Base-by-base conservation (phyloP, 2,797 vertebrate species). In the Fistularia commersonii region DNA sequence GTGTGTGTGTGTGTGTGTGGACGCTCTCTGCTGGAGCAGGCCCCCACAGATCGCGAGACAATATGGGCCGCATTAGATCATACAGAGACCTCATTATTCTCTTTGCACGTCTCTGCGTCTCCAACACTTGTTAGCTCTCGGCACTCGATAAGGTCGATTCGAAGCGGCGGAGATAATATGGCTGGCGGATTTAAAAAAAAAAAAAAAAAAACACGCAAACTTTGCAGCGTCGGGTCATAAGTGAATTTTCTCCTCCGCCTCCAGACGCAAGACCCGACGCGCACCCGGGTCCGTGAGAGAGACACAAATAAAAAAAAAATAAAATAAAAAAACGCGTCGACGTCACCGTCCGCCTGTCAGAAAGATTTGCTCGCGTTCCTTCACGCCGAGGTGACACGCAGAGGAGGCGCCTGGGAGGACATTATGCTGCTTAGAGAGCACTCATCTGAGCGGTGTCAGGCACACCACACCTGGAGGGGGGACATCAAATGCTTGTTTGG, bases 401-500 rank as follows among this genome's bases (percentile, higher is more conserved):
- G 47, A 48, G 49, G 56, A 51, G 48, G 36, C 7, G 38, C 69
- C 72, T 66, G 49, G 1, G 69, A 75, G 70, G 57, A 66, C 13
- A 48, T 62, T 15, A 41, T 32, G 48, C 56, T 64, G 65, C 78
- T 70, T 54, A 8, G 41, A 76, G 71, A 64, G 41, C 67, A 33
- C 60, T 78, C 65, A 56, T 72, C 74, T 66, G 64, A 71, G 47
- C 51, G 50, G 40, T 43, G 53, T 64, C 54, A 69, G 42, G 55
- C 74, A 57, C 60, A 41, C 51, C 40, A 60, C 74, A 81, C 84
- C 84, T 86, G 82, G 69, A 80, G 85, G 82, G 76, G 71, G 69
- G 84, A 84, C n/a, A 83, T 87, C 81, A 83, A 84, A 85, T 61
- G 61, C 84, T 75, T 87, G 81, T 87, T 76, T n/a, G 65, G 76